Evolutionary conservation across 2,113 vertebrate genomes (phyloP).

Genomic region (Oenanthe oenanthe): DNA sequence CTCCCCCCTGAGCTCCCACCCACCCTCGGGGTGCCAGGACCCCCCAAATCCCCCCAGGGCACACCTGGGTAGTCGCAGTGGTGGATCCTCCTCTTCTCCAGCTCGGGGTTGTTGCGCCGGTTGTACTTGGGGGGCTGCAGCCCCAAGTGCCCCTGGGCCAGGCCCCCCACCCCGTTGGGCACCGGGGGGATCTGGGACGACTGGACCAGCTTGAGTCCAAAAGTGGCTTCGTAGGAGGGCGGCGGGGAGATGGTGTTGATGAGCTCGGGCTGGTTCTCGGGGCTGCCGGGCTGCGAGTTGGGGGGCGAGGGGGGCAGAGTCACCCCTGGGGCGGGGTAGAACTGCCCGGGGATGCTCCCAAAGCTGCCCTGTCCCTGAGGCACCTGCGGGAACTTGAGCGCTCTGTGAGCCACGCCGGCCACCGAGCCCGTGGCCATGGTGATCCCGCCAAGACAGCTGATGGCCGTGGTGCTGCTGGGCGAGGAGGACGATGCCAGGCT

Average conservation of each 20-base stretch:
- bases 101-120: conserved; percentile 89
- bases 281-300: conserved; percentile 91
- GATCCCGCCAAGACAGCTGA: conserved; percentile 77
- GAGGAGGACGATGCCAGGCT: conserved; percentile 66
- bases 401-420: background rate
- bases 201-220: conserved; percentile 78
- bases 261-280: conserved; percentile 83
- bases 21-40: background rate
- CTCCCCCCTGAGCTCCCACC: background rate
- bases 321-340: conserved; percentile 76
- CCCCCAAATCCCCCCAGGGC: background rate
- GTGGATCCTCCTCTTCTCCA: conserved; percentile 92
- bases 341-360: conserved; percentile 73
- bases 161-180: conserved; percentile 71
- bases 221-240: conserved; percentile 79
- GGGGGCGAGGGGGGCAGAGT: conserved; percentile 89
- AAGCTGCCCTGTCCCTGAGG: conserved; percentile 62
- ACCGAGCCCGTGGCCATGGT: conserved; percentile 68
- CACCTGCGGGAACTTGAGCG: conserved; percentile 8
- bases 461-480: conserved; percentile 70
- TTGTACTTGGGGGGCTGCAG: conserved; percentile 88
- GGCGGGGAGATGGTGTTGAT: conserved; percentile 76
- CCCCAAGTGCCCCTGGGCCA: conserved; percentile 78
- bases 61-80: conserved; percentile 88
- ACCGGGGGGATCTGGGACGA: conserved; percentile 69